These are phyloP conservation scores for Phalacrocorax brasilianus DNA, from an alignment of 2,113 vertebrate species.

Conservation along the genomic window DNA sequence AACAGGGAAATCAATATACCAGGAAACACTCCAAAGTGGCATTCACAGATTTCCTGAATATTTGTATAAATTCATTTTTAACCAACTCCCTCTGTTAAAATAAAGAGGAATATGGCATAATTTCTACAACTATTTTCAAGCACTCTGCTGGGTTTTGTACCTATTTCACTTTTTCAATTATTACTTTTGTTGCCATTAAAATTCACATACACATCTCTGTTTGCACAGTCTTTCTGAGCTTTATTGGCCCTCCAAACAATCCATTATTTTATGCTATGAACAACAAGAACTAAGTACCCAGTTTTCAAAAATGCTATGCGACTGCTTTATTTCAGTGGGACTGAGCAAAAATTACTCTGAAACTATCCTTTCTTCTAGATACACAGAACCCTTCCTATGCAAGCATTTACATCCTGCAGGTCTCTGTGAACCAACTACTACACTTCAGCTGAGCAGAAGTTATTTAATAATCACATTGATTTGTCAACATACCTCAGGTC, in stretches of 20 bases:
- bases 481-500: neutral
- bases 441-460: neutral
- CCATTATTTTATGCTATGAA: neutral
- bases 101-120: neutral
- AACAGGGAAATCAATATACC: neutral
- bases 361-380: neutral
- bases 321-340: neutral
- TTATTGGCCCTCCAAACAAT: neutral
- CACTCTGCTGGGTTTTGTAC: neutral
- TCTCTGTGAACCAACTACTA: neutral
- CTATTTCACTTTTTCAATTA: neutral
- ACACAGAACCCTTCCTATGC: neutral
- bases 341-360: neutral
- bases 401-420: neutral
- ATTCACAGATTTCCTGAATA: neutral
- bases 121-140: neutral
- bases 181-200: neutral
- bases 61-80: neutral
- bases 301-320: neutral
- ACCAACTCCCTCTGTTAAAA: neutral
- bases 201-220: neutral
- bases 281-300: neutral
- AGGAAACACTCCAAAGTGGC: neutral
- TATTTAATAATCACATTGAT: too few species aligned
- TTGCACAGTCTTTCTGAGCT: neutral